A percentile compares a stretch with the other conserved stretches of the same genome.
phyloP scores from a whole-genome alignment of 2,888 invertebrate genomes.

The Arge pagana region DNA sequence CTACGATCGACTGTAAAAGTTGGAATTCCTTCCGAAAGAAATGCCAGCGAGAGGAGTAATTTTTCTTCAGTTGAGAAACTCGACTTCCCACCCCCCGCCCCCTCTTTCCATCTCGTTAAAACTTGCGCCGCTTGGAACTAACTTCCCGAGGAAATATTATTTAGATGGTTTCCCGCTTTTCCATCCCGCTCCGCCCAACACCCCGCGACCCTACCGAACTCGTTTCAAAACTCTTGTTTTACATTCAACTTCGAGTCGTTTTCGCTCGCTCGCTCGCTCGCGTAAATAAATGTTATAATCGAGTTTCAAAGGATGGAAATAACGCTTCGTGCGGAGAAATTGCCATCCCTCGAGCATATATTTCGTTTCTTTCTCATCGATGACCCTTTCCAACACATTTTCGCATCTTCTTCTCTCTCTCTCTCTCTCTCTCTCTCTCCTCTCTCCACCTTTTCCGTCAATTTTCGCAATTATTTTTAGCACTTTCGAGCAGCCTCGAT shows the following conservation, averaged over 20 bases:
- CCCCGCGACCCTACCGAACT: constrained; percentile 8
- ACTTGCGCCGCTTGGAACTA: constrained; percentile 38
- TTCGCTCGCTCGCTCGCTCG: constrained; percentile 32
- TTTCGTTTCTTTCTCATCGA: constrained; percentile 22
- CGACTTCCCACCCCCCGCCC: too few species aligned
- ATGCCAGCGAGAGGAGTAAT: too few species aligned
- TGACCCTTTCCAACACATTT: constrained; percentile 26
- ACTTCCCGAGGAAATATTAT: constrained; percentile 45
- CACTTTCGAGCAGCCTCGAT: too few species aligned
- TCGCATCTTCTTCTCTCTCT: constrained; percentile 8
- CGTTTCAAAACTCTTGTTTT: constrained; percentile 36
- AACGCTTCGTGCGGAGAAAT: constrained; percentile 16
- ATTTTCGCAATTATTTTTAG: too few species aligned
- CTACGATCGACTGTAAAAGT: too few species aligned
- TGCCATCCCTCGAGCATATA: too few species aligned
- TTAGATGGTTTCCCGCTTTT: constrained; percentile 45
- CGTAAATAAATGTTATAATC: constrained; percentile 42
- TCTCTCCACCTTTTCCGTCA: constrained; percentile 8
- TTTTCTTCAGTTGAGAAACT: too few species aligned
- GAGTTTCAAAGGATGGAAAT: constrained; percentile 34
- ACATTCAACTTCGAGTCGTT: constrained; percentile 31
- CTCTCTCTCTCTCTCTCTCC: constrained; percentile 11
- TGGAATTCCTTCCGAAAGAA: too few species aligned
- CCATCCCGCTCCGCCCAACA: constrained; percentile 15
- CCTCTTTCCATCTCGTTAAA: constrained; percentile 50